Evolutionary conservation across 2,888 invertebrate genomes (phyloP), one percentile per base, ranked within the genome.

Genomic region (Tachina grossa): DNA sequence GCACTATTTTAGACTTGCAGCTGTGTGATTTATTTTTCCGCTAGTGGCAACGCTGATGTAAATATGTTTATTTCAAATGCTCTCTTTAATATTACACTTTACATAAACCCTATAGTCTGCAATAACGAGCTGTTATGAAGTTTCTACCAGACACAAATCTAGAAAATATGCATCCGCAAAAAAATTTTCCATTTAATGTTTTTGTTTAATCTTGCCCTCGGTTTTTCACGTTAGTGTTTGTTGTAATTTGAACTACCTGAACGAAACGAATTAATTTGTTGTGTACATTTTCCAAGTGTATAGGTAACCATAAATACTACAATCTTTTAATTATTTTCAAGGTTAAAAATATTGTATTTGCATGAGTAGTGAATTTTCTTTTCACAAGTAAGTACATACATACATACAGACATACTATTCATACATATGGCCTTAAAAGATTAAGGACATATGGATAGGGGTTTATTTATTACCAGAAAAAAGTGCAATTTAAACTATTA

Each of bases 101-200:
- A 69, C 49, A 51, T 47, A 55, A 69, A 63, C 69, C 63, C 68
- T 81, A 75, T 47, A 45, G n/a, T 49, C 69, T 57, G 69, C 69
- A 47, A 6, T 19, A 81, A 16, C 14, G 45, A 13, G 13, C 13
- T 31, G 16, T n/a, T 61, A 51, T 61, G 10, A 41, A 10, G 16
- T 51, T 51, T 41, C 69, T 69, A 55, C 41, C 31, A 31, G 31
- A 31, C 5, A 16, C n/a, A 19, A 59, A 49, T 77, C 19, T 14
- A 3, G 16, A 57, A 49, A 57, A 14, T 31, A 57, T 57, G 39
- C 14, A 6, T 39, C 41, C 43, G 53, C 65, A 43, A n/a, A 14
- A 45, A 61, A 69, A 47, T 49, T 71, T 55, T 11, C 8, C 9
- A n/a, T 11, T 19, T 57, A 14, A 19, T 57, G 11, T 57, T 59